Base-by-base conservation (phyloP, 2,797 vertebrate genomes). In the Spondyliosoma cantharus region DNA sequence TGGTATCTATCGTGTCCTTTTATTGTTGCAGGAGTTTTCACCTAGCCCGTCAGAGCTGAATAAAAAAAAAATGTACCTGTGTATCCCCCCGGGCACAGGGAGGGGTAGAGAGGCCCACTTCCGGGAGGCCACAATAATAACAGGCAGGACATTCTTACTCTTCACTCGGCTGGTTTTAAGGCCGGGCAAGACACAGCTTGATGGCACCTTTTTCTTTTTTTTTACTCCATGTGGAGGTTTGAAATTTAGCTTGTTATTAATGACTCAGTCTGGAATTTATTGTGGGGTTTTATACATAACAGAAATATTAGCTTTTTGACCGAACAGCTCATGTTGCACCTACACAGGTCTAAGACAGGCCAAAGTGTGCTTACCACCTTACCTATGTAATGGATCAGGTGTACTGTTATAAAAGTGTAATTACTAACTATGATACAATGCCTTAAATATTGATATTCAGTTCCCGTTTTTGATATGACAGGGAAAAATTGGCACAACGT, bases 41-140 rank as follows among this genome's bases (percentile, higher is more conserved):
- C n/a, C 9, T 16, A 13, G 32, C 52, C 17, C 63, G 32, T 45
- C 53, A 52, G 73, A 48, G 64, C 20, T 73, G 77, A 80, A 84
- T 77, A 87, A 76, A 90, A 88, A 76, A 90, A 53, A 84, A 76
- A 37, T 75, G 62, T 93, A 94, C 93, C 92, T 93, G 92, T 91
- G 85, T 78, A 49, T 50, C 68, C 76, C 80, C 86, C 49, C 53
- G 25, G 86, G 87, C 88, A 71, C 64, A 75, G 89, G 91, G 92
- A 90, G 91, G 91, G 90, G 81, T 78, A 22, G 72, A 77, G 93
- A 91, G 91, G 93, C 92, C 93, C 92, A 92, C 91, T 93, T 92
- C 92, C 90, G 90, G 88, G 87, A 88, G 84, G 89, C 90, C 89
- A 93, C 86, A 92, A 90, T 93, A 93, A 93, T 90, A 92, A 93